These are phyloP conservation scores for Microctonus aethiopoides DNA, from an alignment of 2,888 invertebrate genomes.

Conservation along the genomic window DNA sequence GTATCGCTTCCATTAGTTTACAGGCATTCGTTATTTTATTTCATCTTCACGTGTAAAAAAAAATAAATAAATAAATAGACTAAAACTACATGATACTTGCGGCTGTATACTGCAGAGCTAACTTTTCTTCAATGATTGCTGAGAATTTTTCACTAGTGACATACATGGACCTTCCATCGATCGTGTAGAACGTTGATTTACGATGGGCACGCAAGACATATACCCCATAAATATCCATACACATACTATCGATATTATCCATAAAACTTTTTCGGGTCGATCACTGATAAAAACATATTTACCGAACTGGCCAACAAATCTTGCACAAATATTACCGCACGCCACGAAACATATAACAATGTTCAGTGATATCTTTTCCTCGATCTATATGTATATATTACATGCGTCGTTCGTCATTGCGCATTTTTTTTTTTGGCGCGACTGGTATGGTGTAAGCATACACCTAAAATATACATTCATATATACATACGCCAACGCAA, in stretches of 20 bases:
- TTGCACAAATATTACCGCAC: constrained; percentile 20
- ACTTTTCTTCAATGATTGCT: constrained; percentile 11
- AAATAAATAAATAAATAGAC: neutral
- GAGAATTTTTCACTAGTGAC: constrained; percentile 16
- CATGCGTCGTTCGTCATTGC: constrained; percentile 24
- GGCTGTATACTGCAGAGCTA: constrained; percentile 1
- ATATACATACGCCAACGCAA: constrained; percentile 12
- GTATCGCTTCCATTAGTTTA: constrained; percentile 27
- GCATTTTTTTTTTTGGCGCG: constrained; percentile 19
- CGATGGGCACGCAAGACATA: neutral
- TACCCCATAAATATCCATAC: neutral
- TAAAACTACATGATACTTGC: neutral
- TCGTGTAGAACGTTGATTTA: neutral
- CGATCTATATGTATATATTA: neutral
- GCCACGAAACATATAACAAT: constrained; percentile 13
- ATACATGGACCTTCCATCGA: neutral
- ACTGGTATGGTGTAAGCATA: no score
- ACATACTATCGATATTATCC: constrained; percentile 15
- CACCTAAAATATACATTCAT: neutral
- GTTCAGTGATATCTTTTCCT: constrained; percentile 16
- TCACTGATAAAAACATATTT: constrained; percentile 29
- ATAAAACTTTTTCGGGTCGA: constrained; percentile 20
- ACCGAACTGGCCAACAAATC: constrained; percentile 9
- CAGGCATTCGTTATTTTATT: constrained; percentile 30
- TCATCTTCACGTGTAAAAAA: constrained; percentile 9